Percentiles rank a stretch among this genome's conserved stretches.
Conservation (phyloP, 2,888 invertebrate species). For the Dynastes hyllus region DNA sequence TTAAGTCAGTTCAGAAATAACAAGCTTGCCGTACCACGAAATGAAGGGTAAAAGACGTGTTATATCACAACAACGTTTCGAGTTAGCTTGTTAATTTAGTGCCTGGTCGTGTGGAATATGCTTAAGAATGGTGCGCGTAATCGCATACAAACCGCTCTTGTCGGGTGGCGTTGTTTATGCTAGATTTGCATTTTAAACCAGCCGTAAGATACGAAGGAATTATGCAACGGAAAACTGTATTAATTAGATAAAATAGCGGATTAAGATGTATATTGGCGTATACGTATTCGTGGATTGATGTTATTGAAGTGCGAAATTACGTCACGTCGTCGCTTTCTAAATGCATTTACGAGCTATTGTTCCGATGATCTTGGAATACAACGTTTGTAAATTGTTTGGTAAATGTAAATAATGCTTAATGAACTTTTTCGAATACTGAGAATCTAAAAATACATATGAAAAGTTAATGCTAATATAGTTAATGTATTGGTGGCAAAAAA, state of each 20-base stretch:
- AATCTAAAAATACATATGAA: no score
- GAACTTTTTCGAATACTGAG: no score
- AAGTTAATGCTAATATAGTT: no score
- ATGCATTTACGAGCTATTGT: neutral
- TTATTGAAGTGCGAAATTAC: slow-evolving; percentile 5
- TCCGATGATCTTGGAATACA: no score
- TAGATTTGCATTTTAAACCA: slow-evolving; percentile 27
- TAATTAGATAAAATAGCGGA: slow-evolving; percentile 28
- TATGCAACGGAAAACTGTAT: slow-evolving; percentile 30
- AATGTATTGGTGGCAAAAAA: no score
- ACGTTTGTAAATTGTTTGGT: no score
- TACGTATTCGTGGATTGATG: neutral
- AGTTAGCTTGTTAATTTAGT: slow-evolving; percentile 34
- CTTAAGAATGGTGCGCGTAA: slow-evolving; percentile 18
- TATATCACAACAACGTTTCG: slow-evolving; percentile 23
- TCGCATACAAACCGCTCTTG: slow-evolving; percentile 18
- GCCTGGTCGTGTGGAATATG: slow-evolving; percentile 24
- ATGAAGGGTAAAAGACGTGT: slow-evolving; percentile 33
- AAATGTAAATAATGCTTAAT: no score
- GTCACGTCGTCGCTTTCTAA: neutral
- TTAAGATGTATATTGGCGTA: slow-evolving; percentile 3
- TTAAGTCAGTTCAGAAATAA: slow-evolving; percentile 33
- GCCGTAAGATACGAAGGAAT: slow-evolving; percentile 23
- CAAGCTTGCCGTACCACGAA: slow-evolving; percentile 26
- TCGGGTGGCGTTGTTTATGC: slow-evolving; percentile 24